phyloP scores from a whole-genome alignment of 2,113 vertebrate genomes.

The Cariama cristata region DNA sequence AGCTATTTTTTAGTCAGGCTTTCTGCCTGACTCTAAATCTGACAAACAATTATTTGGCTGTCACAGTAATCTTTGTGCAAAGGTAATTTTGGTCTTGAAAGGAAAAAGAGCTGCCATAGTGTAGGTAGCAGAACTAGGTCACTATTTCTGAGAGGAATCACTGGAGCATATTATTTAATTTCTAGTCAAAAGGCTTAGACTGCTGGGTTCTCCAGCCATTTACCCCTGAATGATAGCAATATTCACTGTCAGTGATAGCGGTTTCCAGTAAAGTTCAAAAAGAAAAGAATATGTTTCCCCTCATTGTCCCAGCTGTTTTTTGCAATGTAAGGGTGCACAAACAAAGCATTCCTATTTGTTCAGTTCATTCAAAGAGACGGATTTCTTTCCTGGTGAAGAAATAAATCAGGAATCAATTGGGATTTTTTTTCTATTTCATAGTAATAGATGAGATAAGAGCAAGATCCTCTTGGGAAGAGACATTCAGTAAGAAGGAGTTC shows the following conservation, averaged over 20 bases:
- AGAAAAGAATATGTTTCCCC: not conserved
- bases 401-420: not conserved
- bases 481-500: not conserved
- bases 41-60: not conserved
- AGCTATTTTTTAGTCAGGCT: not conserved
- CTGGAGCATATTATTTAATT: slow-evolving; percentile 9
- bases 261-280: not conserved
- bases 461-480: not conserved
- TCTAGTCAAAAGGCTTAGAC: not conserved
- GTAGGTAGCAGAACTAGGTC: slow-evolving; percentile 1
- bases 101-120: not conserved
- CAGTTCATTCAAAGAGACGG: not conserved
- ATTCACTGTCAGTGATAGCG: not conserved
- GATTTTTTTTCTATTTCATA: not conserved
- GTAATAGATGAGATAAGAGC: not conserved
- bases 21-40: not conserved
- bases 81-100: not conserved
- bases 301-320: not conserved
- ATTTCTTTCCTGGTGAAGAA: not conserved
- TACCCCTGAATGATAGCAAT: not conserved
- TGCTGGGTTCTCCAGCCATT: not conserved
- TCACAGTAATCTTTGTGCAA: not conserved
- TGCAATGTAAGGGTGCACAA: not conserved
- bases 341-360: not conserved
- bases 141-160: slow-evolving; percentile 18